Evolutionary conservation across 2,113 vertebrate species (phyloP).

Genomic region (Nesoenas mayeri): DNA sequence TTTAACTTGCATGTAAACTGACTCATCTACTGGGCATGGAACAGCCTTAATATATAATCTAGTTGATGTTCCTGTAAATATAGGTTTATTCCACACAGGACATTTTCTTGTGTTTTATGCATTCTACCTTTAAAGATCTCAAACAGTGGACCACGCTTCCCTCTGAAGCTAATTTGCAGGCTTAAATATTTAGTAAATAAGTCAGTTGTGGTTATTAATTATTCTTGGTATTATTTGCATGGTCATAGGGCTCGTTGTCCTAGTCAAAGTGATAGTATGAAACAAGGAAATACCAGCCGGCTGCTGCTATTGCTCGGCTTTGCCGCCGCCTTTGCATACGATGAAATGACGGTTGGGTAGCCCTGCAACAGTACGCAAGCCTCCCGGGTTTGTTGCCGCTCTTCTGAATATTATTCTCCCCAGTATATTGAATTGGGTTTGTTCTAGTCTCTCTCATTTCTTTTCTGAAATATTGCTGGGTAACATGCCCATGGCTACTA

Average conservation of each 20-base stretch:
- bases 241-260: neutral
- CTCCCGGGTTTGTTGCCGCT: neutral
- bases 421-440: neutral
- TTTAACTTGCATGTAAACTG: neutral
- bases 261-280: accelerated
- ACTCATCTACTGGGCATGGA: neutral
- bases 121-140: neutral
- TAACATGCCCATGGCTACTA: neutral
- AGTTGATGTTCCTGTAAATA: neutral
- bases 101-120: neutral
- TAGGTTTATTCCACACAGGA: neutral
- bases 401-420: neutral
- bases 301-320: too few species aligned
- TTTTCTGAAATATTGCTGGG: neutral
- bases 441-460: neutral
- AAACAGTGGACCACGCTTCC: neutral
- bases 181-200: neutral
- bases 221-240: neutral
- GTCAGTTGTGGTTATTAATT: neutral
- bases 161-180: neutral
- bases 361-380: neutral
- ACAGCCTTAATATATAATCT: neutral
- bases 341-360: accelerated
- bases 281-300: neutral
- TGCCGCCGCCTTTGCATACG: accelerated